A percentile compares a stretch with the other conserved stretches of the same genome.
phyloP scores from a whole-genome alignment of 2,888 invertebrate genomes.

The Pogonocherus hispidulus region DNA sequence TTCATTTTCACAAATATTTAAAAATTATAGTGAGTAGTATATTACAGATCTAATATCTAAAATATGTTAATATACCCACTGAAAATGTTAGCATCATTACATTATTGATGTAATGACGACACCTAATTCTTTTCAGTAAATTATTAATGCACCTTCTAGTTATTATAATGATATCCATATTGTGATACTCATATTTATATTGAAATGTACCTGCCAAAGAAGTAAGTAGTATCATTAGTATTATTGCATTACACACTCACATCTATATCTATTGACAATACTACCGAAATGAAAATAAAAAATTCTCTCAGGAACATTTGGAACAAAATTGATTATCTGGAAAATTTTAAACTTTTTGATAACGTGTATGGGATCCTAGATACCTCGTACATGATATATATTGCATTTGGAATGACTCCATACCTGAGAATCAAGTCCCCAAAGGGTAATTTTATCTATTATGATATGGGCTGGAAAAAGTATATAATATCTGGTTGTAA shows the following conservation, averaged over 20 bases:
- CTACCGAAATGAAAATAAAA: too few species aligned
- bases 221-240: too few species aligned
- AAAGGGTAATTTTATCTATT: constrained; percentile 7
- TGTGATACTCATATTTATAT: too few species aligned
- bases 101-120: neutral
- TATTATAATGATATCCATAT: neutral
- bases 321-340: neutral
- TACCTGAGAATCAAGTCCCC: neutral
- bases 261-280: too few species aligned
- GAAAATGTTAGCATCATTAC: neutral
- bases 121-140: neutral
- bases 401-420: constrained; percentile 1
- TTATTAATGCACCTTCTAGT: neutral
- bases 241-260: too few species aligned
- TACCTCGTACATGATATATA: neutral
- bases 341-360: neutral
- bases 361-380: constrained; percentile 6
- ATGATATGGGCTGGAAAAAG: neutral
- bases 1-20: too few species aligned
- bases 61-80: neutral
- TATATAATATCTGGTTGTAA: neutral
- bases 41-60: neutral
- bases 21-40: too few species aligned
- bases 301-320: neutral
- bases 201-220: too few species aligned